Evolutionary conservation across 1,140 invertebrate genomes (phyloP).

Genomic region (Formica exsecta): DNA sequence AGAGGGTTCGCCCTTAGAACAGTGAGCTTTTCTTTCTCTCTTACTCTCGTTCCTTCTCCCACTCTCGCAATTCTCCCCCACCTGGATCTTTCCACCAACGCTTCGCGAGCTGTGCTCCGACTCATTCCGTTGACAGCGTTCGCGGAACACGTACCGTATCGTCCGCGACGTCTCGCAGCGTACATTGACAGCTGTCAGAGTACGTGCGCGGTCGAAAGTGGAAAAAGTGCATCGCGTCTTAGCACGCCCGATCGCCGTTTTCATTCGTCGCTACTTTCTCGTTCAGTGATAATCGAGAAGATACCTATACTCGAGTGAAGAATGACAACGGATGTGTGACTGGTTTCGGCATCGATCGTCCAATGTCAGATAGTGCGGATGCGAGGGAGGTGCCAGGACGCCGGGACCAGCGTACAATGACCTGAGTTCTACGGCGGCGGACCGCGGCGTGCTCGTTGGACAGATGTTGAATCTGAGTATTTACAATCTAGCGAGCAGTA

Average conservation of each 20-base stretch:
- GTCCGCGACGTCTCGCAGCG: constrained; percentile 8
- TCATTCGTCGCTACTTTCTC: neutral
- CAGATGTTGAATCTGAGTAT: constrained; percentile 84
- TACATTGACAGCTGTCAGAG: constrained; percentile 68
- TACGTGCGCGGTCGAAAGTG: neutral
- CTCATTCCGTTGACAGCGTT: constrained; percentile 80
- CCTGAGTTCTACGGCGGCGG: constrained; percentile 42
- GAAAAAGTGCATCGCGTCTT: constrained; percentile 14
- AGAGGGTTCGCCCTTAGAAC: neutral
- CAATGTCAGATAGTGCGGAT: constrained; percentile 43
- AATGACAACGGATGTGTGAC: constrained; percentile 67
- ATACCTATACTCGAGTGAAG: neutral
- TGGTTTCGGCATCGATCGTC: constrained; percentile 51
- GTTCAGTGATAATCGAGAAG: neutral
- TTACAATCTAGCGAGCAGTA: constrained; percentile 81
- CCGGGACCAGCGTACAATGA: constrained; percentile 59
- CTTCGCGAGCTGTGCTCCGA: constrained; percentile 61
- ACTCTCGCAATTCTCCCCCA: constrained; percentile 22
- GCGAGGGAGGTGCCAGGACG: constrained; percentile 10
- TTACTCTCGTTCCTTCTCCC: constrained; percentile 28
- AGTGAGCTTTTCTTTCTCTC: neutral
- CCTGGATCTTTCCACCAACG: constrained; percentile 40
- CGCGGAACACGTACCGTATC: constrained; percentile 45
- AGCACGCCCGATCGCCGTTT: neutral
- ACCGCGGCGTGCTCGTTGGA: constrained; percentile 55